Base-by-base conservation (phyloP, 1,140 invertebrate genomes). In the Orius insidiosus region DNA sequence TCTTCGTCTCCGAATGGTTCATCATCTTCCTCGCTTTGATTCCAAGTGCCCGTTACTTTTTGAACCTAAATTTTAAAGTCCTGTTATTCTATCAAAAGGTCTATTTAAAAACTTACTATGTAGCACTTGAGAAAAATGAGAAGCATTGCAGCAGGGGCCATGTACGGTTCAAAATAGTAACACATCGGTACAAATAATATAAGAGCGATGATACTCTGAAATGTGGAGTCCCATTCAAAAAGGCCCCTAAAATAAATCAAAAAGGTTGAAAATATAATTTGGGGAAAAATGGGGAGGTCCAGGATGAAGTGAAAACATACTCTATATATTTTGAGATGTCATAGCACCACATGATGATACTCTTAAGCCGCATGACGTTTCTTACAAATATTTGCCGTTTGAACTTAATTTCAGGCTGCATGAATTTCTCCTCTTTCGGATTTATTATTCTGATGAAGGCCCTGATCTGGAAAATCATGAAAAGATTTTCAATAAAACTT, bases 161-260 rank as follows among this genome's bases (percentile, higher is more conserved):
- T 92, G 66, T 82, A 93, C 43, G 86, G 78, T 62, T 89, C 72
- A 59, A 86, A 88, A 58, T 82, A 84, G 57, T 85, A 87, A 52
- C 80, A 83, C 13, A 77, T 67, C 0, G 82, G 60, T 11, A 92
- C 67, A 69, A 88, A 93, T 2, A 86, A 66, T 9, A 89, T 63
- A 40, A 98, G 76, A 5, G 92, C 88, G 32, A 85, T 64, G 46
- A 89, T 73, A 54, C 87, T 96, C 55, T 85, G 70, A n/a, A 85
- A 58, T 49, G 81, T 82, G 3, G 78, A 93, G 56, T 98, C 92
- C 94, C 95, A 98, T 63, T 94, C 85, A 59, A 95, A 92, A 67
- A 90, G 96, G 60, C 86, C 90, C 66, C 85, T 87, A 56, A 7
- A 69, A n/a, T n/a, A n/a, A 68, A 55, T 24, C 15, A 47, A 47